phyloP scores from a whole-genome alignment of 2,888 invertebrate species.

The Neoscelio sp. region DNA sequence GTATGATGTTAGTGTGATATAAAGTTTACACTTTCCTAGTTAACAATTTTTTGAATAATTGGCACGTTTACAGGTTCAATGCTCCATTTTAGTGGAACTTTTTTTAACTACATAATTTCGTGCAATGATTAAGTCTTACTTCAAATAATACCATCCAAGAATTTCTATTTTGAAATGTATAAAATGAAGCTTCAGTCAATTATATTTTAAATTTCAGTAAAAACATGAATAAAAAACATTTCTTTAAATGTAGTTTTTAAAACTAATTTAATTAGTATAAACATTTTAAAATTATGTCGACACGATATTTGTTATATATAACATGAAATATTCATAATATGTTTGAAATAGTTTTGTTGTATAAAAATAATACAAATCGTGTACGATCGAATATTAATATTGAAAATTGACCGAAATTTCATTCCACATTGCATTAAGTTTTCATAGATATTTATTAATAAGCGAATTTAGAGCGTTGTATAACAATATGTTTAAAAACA shows the following conservation, averaged over 20 bases:
- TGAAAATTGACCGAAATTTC: slow-evolving; percentile 39
- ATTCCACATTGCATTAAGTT: slow-evolving; percentile 21
- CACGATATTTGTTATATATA: background rate
- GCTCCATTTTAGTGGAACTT: slow-evolving; percentile 7
- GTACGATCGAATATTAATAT: background rate
- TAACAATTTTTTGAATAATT: too few species aligned
- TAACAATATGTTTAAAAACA: slow-evolving; percentile 8
- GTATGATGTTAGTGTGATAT: slow-evolving; percentile 20
- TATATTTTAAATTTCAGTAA: too few species aligned
- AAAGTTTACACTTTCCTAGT: slow-evolving; percentile 3
- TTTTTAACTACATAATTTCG: slow-evolving; percentile 43
- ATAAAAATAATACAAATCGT: slow-evolving; percentile 5
- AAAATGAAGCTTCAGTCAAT: slow-evolving; percentile 47
- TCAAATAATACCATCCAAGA: slow-evolving; percentile 18
- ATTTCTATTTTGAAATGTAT: slow-evolving; percentile 19
- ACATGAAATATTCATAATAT: background rate
- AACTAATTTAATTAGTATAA: too few species aligned
- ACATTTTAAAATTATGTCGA: too few species aligned
- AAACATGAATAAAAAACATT: too few species aligned
- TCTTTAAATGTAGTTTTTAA: too few species aligned
- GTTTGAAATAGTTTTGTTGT: background rate
- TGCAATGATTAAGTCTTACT: slow-evolving; percentile 45
- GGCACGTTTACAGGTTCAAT: too few species aligned
- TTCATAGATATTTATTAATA: background rate
- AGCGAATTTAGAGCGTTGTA: background rate